Evolutionary conservation across 2,888 invertebrate genomes (phyloP).

Genomic region (Timema podura): DNA sequence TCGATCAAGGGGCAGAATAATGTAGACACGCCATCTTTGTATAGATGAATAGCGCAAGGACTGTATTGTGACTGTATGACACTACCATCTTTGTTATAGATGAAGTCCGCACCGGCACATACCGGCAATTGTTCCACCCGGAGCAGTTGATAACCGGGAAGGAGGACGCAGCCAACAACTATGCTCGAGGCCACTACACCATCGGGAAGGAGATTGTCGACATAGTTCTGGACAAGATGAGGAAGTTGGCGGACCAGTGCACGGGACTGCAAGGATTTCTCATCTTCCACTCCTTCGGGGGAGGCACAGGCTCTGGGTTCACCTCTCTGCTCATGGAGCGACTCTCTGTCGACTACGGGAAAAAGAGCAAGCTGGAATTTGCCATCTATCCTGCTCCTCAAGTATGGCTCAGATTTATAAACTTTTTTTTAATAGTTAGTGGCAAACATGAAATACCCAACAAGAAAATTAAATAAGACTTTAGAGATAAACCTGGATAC

Average conservation of each 20-base stretch:
- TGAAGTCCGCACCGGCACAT: constrained; percentile 1
- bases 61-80: background rate
- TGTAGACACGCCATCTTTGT: background rate
- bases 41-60: background rate
- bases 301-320: constrained; percentile 61
- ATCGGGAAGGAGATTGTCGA: constrained; percentile 58
- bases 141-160: constrained; percentile 47
- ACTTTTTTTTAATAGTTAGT: too few species aligned
- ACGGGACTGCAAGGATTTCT: constrained; percentile 56
- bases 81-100: background rate
- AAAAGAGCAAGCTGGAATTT: constrained; percentile 61
- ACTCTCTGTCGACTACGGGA: constrained; percentile 60
- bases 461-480: too few species aligned
- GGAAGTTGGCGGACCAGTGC: constrained; percentile 54
- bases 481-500: too few species aligned
- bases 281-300: constrained; percentile 60
- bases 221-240: constrained; percentile 51
- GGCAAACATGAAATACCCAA: too few species aligned
- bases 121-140: constrained; percentile 5
- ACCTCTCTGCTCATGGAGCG: constrained; percentile 62
- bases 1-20: background rate
- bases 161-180: constrained; percentile 97
- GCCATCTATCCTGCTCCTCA: constrained; percentile 64
- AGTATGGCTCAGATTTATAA: constrained; percentile 9
- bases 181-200: constrained; percentile 72